Conservation (phyloP, 2,888 invertebrate species). For the Colostygia pectinataria region DNA sequence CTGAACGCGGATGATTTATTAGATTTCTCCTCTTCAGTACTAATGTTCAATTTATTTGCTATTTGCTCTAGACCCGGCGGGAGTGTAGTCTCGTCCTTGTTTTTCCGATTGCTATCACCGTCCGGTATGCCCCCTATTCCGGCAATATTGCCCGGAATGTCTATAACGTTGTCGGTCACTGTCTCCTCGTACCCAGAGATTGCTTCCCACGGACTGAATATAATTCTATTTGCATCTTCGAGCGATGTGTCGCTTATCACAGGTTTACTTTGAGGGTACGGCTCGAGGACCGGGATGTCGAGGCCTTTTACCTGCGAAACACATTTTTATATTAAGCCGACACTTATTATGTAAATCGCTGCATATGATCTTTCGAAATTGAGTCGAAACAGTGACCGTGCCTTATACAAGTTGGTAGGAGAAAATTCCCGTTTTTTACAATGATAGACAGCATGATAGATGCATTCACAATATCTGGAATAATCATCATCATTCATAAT, state of each 20-base stretch:
- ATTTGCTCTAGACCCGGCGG: slow-evolving; percentile 61
- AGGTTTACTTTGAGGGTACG: slow-evolving; percentile 61
- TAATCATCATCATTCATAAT: too few relatives aligned
- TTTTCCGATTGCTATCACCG: slow-evolving; percentile 59
- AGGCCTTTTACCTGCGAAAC: slow-evolving; percentile 70
- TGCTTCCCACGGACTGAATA: slow-evolving; percentile 80
- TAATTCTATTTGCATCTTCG: slow-evolving; percentile 80
- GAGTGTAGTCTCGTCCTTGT: slow-evolving; percentile 56
- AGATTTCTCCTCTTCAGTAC: slow-evolving; percentile 73
- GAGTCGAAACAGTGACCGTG: too few relatives aligned
- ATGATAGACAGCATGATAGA: too few relatives aligned
- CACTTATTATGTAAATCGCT: slow-evolving; percentile 5
- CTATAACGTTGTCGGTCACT: slow-evolving; percentile 73
- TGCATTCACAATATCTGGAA: too few relatives aligned
- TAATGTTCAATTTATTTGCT: slow-evolving; percentile 74
- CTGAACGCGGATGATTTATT: slow-evolving; percentile 78
- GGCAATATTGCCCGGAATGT: slow-evolving; percentile 71
- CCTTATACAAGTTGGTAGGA: too few relatives aligned
- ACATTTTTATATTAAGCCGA: slow-evolving; percentile 19
- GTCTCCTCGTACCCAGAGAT: slow-evolving; percentile 73
- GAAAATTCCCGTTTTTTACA: too few relatives aligned
- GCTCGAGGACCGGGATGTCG: slow-evolving; percentile 68
- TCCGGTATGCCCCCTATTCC: slow-evolving; percentile 48
- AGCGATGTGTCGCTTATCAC: slow-evolving; percentile 72
- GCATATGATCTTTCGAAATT: too few relatives aligned